Conservation (phyloP, 2,888 invertebrate species). For the Tinea trinotella region DNA sequence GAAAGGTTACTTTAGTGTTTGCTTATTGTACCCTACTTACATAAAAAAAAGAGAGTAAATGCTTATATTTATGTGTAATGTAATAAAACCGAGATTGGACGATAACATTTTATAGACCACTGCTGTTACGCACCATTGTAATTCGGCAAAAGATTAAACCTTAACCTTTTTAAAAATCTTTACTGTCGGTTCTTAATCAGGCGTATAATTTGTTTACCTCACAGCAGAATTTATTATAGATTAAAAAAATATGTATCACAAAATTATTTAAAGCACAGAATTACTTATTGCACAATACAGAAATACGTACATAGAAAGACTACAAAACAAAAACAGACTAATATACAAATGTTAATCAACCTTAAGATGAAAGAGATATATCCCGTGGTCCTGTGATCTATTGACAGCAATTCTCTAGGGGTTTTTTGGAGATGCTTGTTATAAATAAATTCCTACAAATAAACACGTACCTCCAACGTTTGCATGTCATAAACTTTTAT, state of each 20-base stretch:
- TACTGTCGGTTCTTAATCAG: not conserved
- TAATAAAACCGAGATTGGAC: constrained; percentile 47
- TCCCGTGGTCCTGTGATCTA: too few relatives aligned
- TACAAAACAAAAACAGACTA: too few relatives aligned
- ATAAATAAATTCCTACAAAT: not conserved
- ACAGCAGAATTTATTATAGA: too few relatives aligned
- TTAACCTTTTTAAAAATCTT: not conserved
- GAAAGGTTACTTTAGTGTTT: not conserved
- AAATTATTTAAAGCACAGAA: too few relatives aligned
- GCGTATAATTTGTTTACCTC: not conserved
- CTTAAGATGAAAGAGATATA: too few relatives aligned
- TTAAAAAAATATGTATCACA: too few relatives aligned
- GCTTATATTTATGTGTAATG: constrained; percentile 20
- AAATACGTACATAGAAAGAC: too few relatives aligned
- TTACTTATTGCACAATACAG: too few relatives aligned
- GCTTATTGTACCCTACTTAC: constrained; percentile 14
- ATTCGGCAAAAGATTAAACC: constrained; percentile 22
- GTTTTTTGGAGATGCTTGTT: too few relatives aligned
- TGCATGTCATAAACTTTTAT: constrained; percentile 56
- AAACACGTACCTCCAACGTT: constrained; percentile 45
- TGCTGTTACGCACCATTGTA: constrained; percentile 38
- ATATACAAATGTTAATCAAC: too few relatives aligned
- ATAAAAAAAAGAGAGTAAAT: constrained; percentile 18
- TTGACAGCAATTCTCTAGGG: too few relatives aligned
- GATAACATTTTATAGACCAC: constrained; percentile 45